Evolutionary conservation across 2,797 vertebrate species (phyloP).

Genomic region (Podarcis lilfordi): DNA sequence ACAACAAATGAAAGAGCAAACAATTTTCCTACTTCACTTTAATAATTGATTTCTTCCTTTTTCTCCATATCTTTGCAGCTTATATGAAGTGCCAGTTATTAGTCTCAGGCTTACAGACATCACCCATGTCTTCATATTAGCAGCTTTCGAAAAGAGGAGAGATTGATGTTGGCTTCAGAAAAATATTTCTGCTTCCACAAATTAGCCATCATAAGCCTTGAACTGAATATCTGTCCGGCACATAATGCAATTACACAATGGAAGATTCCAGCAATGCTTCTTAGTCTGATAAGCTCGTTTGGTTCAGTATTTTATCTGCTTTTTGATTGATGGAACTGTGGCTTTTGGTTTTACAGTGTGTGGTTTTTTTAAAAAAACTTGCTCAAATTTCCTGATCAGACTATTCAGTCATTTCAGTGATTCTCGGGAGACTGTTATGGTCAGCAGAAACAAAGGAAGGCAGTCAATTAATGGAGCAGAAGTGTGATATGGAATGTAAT

Average conservation of each 20-base stretch:
- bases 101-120: background rate
- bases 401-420: constrained; percentile 14
- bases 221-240: background rate
- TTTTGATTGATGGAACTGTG: constrained; percentile 22
- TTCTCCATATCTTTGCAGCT: background rate
- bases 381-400: constrained; percentile 2
- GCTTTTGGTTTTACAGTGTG: constrained; percentile 34
- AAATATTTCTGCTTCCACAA: constrained; percentile 24
- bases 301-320: background rate
- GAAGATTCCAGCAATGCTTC: background rate
- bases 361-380: background rate
- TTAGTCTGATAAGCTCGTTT: background rate
- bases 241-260: background rate
- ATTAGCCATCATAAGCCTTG: background rate
- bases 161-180: background rate
- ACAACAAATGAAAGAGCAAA: constrained; percentile 20
- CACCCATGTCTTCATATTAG: background rate
- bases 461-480: constrained; percentile 45
- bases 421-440: background rate
- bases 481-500: constrained; percentile 20
- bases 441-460: constrained; percentile 28
- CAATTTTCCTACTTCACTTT: background rate
- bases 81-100: background rate
- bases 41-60: background rate
- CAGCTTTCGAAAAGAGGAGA: constrained; percentile 25